Evolutionary conservation across 2,888 invertebrate species (phyloP).

Genomic region (Limnephilus marmoratus): DNA sequence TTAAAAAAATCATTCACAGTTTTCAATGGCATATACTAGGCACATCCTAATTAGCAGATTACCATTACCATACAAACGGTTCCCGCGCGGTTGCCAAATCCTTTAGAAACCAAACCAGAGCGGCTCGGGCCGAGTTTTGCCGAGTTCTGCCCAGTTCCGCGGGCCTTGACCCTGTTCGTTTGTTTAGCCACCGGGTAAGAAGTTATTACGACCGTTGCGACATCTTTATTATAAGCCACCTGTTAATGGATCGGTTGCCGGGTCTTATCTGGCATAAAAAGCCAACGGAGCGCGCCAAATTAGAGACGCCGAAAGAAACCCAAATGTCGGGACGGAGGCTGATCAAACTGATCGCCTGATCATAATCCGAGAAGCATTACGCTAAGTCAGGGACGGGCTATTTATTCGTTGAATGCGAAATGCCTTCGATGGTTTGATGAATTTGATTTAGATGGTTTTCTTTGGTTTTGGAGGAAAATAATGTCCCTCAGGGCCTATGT

Average conservation of each 20-base stretch:
- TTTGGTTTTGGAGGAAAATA: too few species aligned
- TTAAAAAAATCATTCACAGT: not conserved
- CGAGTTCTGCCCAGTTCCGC: conserved; percentile 12
- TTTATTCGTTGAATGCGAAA: conserved; percentile 2
- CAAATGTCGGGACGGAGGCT: not conserved
- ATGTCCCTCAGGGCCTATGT: too few species aligned
- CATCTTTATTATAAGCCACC: conserved; percentile 16
- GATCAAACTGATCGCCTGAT: not conserved
- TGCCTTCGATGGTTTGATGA: not conserved
- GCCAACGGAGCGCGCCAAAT: conserved; percentile 6
- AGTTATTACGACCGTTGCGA: conserved; percentile 38
- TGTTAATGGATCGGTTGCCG: conserved; percentile 24
- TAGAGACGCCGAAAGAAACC: conserved; percentile 8
- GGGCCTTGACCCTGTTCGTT: conserved; percentile 44
- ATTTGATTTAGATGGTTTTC: not conserved
- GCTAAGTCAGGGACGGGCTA: conserved; percentile 24
- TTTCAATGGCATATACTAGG: not conserved
- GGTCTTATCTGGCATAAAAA: conserved; percentile 27
- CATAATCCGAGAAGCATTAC: not conserved
- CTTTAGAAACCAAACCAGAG: conserved; percentile 2
- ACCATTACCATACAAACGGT: not conserved
- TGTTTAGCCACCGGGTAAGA: conserved; percentile 34
- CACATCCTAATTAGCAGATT: not conserved
- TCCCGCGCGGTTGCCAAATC: conserved; percentile 20
- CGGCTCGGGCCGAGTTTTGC: not conserved